A percentile compares a stretch with the other conserved stretches of the same genome.
Evolutionary conservation across 35 echinoderm and acorn worm genomes (phyloP).

Genomic region (Apostichopus californicus): DNA sequence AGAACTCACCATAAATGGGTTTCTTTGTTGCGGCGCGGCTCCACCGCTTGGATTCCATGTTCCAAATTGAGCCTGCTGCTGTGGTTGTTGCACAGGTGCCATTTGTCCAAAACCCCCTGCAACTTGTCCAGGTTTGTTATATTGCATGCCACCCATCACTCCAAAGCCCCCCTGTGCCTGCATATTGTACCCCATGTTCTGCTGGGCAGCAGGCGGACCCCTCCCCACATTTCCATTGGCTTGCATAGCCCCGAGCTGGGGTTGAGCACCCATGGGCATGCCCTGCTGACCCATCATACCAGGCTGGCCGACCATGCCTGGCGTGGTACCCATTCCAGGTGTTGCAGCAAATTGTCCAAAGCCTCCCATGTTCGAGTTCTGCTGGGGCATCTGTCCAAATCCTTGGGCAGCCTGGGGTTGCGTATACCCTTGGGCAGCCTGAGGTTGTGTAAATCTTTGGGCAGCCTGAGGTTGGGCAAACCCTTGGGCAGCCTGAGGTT

Average conservation of each 20-base stretch:
- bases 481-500: too few relatives aligned
- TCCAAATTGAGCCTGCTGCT: slow-evolving; percentile 5
- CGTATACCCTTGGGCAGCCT: too few relatives aligned
- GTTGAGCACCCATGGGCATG: slow-evolving; percentile 17
- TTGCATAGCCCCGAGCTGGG: slow-evolving; percentile 3
- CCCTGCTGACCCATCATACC: slow-evolving; percentile 18
- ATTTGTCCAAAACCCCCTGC: slow-evolving; percentile 21
- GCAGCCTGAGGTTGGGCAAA: too few relatives aligned
- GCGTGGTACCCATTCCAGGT: neutral
- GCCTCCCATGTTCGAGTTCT: neutral
- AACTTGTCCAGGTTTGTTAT: slow-evolving; percentile 29
- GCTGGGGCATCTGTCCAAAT: slow-evolving; percentile 26
- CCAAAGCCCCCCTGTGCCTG: slow-evolving; percentile 39
- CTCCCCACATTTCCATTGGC: slow-evolving; percentile 14
- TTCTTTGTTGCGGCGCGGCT: neutral
- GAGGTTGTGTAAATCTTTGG: too few relatives aligned
- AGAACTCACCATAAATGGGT: slow-evolving; percentile 24
- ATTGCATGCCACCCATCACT: slow-evolving; percentile 12
- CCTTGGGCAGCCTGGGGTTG: slow-evolving; percentile 12
- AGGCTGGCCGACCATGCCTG: neutral
- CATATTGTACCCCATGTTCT: slow-evolving; percentile 41
- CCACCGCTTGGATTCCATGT: slow-evolving; percentile 33
- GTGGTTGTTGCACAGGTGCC: neutral
- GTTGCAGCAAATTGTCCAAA: slow-evolving; percentile 21
- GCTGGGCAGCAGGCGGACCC: neutral